Evolutionary conservation across 2,888 invertebrate species (phyloP).

Genomic region (Boloria selene): DNA sequence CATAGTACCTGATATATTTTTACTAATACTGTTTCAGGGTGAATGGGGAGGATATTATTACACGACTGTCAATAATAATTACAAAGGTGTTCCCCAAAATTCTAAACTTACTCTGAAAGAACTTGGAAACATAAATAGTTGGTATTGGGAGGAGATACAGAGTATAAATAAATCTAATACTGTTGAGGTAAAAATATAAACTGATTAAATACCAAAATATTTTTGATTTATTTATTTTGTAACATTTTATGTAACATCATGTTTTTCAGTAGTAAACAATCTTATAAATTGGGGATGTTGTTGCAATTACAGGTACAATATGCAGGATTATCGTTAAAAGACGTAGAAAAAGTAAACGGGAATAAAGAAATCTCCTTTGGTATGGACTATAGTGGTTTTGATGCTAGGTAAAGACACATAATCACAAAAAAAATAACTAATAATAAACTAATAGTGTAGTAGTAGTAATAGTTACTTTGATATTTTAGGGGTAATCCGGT

Average conservation of each 20-base stretch:
- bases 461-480: background rate
- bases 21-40: background rate
- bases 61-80: background rate
- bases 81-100: background rate
- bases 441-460: background rate
- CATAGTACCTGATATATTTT: background rate
- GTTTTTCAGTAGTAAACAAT: background rate
- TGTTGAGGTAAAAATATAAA: background rate
- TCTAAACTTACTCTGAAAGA: slow-evolving; percentile 4
- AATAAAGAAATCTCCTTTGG: background rate
- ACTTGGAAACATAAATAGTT: background rate
- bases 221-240: background rate
- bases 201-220: background rate
- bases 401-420: background rate
- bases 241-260: background rate
- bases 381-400: slow-evolving; percentile 11
- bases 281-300: background rate
- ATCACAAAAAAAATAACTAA: background rate
- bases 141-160: background rate
- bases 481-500: slow-evolving; percentile 1
- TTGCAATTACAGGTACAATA: slow-evolving; percentile 4
- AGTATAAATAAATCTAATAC: background rate
- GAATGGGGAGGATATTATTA: slow-evolving; percentile 15
- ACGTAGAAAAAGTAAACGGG: background rate
- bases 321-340: slow-evolving; percentile 1